Evolutionary conservation across 2,888 invertebrate species (phyloP).

Genomic region (Leptinotarsa rubiginosa): DNA sequence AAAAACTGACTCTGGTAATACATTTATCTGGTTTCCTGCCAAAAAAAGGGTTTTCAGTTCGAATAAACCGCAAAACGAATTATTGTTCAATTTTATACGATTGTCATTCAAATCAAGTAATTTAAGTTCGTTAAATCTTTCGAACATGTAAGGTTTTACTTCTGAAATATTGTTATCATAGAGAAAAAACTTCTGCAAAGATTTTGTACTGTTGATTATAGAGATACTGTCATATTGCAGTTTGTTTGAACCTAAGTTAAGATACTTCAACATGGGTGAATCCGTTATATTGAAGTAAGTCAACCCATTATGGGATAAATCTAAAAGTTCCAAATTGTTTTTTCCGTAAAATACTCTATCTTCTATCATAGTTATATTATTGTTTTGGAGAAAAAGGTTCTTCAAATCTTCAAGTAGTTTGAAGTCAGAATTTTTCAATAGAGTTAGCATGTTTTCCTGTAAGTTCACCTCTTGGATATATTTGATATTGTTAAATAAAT

Average conservation of each 20-base stretch:
- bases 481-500: slow-evolving; percentile 43
- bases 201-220: slow-evolving; percentile 40
- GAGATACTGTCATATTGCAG: slow-evolving; percentile 39
- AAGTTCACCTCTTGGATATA: slow-evolving; percentile 49
- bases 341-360: slow-evolving; percentile 45
- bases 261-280: slow-evolving; percentile 47
- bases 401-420: slow-evolving; percentile 46
- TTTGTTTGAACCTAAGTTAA: slow-evolving; percentile 56
- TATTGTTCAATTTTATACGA: slow-evolving; percentile 45
- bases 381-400: slow-evolving; percentile 45
- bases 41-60: slow-evolving; percentile 52
- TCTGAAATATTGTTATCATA: slow-evolving; percentile 50
- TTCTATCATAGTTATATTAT: slow-evolving; percentile 45
- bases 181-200: slow-evolving; percentile 48
- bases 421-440: slow-evolving; percentile 44
- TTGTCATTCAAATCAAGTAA: slow-evolving; percentile 54
- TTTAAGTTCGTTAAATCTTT: slow-evolving; percentile 43
- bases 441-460: slow-evolving; percentile 47
- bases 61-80: slow-evolving; percentile 49
- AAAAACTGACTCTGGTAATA: slow-evolving; percentile 52
- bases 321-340: slow-evolving; percentile 46
- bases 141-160: slow-evolving; percentile 38
- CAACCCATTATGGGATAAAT: slow-evolving; percentile 52
- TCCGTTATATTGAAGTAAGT: slow-evolving; percentile 44
- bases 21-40: slow-evolving; percentile 53